Base-by-base conservation (phyloP, 2,113 vertebrate species). In the Perognathus longimembris region DNA sequence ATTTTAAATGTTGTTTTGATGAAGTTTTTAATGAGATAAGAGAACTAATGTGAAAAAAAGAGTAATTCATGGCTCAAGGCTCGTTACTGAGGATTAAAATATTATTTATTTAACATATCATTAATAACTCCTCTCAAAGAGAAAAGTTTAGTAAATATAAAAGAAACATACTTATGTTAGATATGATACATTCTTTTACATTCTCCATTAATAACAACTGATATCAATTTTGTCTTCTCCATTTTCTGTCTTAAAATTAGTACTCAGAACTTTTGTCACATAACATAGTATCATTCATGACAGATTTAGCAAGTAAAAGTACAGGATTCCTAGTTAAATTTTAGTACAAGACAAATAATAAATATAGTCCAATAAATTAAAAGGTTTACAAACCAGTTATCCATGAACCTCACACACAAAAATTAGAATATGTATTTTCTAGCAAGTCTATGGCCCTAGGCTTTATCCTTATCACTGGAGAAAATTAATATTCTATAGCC, bases 141-240 rank as follows among this genome's bases (percentile, higher is more conserved):
- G 14, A 63, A 2, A 40, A 34, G 2, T 10, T 18, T 57, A 45
- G 5, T 7, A 83, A 91, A 8, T n/a, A 63, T 61, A 87, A 89
- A 40, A 6, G 2, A 75, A 81, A 32, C 3, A 71, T 81, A 22
- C 4, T 73, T 90, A 4, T 57, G 32, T 3, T 14, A 94, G 14
- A 42, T 24, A 74, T 86, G 17, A 54, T 7, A 45, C 94, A 69
- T 83, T 66, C 7, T 87, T 32, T 2, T 0, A 67, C 91, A 88
- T 90, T 40, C 1, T 5, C 92, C 34, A 11, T 34, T 8, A 45
- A 11, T 28, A 71, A 89, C 26, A 5, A 78, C 14, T 32, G 24
- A 82, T 69, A 36, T 81, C 24, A 71, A 94, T 42, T 81, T 90
- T 86, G 10, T 54, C 2, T 30, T 95, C 87, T 75, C 45, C n/a